A percentile compares a stretch with the other conserved stretches of the same genome.
Conservation (phyloP, 2,113 vertebrate species). For the Hyaena hyaena region DNA sequence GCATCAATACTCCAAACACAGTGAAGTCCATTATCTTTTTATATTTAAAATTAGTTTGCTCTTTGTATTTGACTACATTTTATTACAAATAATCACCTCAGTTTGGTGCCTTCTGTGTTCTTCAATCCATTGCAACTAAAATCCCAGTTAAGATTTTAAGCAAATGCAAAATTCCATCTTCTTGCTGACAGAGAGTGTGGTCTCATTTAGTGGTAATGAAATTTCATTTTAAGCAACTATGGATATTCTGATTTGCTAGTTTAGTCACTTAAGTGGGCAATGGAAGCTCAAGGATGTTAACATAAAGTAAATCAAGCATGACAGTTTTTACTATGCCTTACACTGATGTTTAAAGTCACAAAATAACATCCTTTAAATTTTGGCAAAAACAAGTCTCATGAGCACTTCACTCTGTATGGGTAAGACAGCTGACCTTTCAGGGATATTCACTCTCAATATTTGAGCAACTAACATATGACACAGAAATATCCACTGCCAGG, state of each 20-base stretch:
- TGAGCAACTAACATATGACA: neutral
- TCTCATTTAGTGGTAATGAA: conserved; percentile 79
- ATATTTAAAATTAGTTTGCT: conserved; percentile 73
- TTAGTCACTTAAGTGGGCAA: conserved; percentile 39
- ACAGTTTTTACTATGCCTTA: conserved; percentile 18
- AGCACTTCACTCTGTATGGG: neutral
- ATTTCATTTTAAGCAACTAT: conserved; percentile 65
- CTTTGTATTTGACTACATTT: conserved; percentile 79
- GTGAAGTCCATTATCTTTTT: conserved; percentile 73
- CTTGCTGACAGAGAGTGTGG: conserved; percentile 62
- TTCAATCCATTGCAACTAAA: conserved; percentile 82
- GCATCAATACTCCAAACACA: conserved; percentile 73
- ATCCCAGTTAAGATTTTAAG: conserved; percentile 78
- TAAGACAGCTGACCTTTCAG: conserved; percentile 58
- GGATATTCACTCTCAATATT: conserved; percentile 35
- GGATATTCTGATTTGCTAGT: conserved; percentile 35
- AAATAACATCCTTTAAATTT: conserved; percentile 65
- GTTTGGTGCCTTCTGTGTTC: conserved; percentile 76
- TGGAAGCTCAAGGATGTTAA: conserved; percentile 4
- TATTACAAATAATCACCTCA: conserved; percentile 78
- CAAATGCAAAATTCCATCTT: conserved; percentile 81
- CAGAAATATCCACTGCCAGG: neutral
- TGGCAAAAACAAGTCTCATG: conserved; percentile 37
- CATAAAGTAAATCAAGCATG: conserved; percentile 37
- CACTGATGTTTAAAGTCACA: conserved; percentile 19